A percentile compares a stretch with the other conserved stretches of the same genome.
phyloP scores from a whole-genome alignment of 2,797 vertebrate species.

The Sebastes minor region DNA sequence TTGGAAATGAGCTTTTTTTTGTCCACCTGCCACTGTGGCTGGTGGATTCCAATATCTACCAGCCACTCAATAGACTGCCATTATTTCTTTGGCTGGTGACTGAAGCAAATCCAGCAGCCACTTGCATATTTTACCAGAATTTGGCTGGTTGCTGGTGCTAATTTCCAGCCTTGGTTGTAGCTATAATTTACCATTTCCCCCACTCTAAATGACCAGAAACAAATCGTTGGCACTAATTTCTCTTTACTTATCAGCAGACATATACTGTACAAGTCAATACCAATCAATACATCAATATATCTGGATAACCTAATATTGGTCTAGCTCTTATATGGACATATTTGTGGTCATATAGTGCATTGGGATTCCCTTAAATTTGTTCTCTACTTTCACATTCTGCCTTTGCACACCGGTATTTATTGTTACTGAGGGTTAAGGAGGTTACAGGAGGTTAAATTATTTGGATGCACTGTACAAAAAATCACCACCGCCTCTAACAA shows the following conservation, averaged over 20 bases:
- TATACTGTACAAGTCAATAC: not conserved
- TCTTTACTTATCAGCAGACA: not conserved
- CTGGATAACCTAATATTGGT: not conserved
- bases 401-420: not conserved
- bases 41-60: too few relatives aligned
- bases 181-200: not conserved
- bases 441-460: not conserved
- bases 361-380: not conserved
- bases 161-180: too few relatives aligned
- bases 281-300: not conserved
- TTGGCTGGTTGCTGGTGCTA: too few relatives aligned
- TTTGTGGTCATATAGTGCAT: not conserved
- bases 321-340: not conserved
- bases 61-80: too few relatives aligned
- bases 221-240: not conserved
- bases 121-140: fast-evolving
- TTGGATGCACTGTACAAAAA: not conserved
- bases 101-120: too few relatives aligned
- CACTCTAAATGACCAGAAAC: not conserved
- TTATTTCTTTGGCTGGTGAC: too few relatives aligned
- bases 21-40: too few relatives aligned
- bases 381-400: too few relatives aligned
- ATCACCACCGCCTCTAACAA: not conserved
- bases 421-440: not conserved
- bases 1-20: too few relatives aligned